Evolutionary conservation across 2,888 invertebrate genomes (phyloP), one percentile per base, ranked within the genome.

Genomic region (Melinaea menophilus): DNA sequence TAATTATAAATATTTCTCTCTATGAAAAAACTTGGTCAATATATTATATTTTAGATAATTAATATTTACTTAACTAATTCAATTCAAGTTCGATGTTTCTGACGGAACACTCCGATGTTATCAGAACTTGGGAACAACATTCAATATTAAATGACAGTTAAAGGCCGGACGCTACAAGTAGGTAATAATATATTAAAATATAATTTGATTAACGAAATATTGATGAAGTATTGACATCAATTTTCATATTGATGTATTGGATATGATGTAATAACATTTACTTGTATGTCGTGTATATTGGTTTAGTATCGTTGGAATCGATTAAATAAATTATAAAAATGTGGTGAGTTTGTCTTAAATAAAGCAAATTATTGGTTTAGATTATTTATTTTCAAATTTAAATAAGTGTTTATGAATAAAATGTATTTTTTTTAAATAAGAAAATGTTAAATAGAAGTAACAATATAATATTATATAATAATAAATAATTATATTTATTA

Each of bases 81-180:
- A 34, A n/a, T 47, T 62, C 37, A 57, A 56, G 62, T 58, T 64
- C 56, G 22, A 56, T 59, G 51, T 51, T 56, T 37, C 60, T 59
- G 65, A 63, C 63, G 51, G 33, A 64, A 60, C 45, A 61, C 56
- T 45, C 48, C 48, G 66, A 63, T 61, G 55, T 45, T 61, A 66
- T 61, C 63, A 13, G 61, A 59, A 67, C 59, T 67, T 67, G 60
- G 61, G 55, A 67, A 65, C 65, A 65, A 65, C 67, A 63, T 67
- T 65, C 67, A 63, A 65, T 67, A 63, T 67, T 67, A 65, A 63
- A 56, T 65, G 67, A 67, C 67, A 67, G 65, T 55, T 67, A 67
- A 61, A 61, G 67, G 67, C 55, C 63, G 60, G 67, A 56, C 56
- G 35, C 31, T 47, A 61, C 33, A 55, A 46, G 59, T 58, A n/a